phyloP scores from a whole-genome alignment of 1,140 invertebrate species.

The Aphaenogaster rudis region DNA sequence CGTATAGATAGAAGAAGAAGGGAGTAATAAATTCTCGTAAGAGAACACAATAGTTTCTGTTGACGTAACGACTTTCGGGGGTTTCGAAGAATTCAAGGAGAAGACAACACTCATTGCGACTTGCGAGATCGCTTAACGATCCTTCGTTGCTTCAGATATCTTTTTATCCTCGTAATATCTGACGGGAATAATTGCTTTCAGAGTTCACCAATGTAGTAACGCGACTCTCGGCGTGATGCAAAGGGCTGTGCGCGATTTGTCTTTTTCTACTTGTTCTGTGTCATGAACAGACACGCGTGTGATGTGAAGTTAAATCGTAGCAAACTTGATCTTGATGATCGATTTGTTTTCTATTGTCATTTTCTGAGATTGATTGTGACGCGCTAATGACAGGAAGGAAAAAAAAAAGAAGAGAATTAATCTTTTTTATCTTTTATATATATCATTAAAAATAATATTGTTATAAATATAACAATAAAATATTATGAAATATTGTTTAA shows the following conservation, averaged over 20 bases:
- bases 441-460: not conserved
- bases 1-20: constrained; percentile 29
- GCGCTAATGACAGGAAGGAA: no score
- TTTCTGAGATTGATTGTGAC: not conserved
- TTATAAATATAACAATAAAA: no score
- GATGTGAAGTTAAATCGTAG: constrained; percentile 11
- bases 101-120: constrained; percentile 30
- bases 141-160: not conserved
- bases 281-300: not conserved
- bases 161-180: constrained; percentile 46
- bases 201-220: not conserved
- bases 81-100: not conserved
- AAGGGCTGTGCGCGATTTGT: not conserved
- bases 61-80: constrained; percentile 36
- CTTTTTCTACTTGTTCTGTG: not conserved
- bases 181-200: constrained; percentile 59
- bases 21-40: constrained; percentile 46
- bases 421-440: not conserved
- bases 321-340: not conserved
- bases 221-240: not conserved
- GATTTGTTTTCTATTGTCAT: not conserved
- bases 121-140: constrained; percentile 29
- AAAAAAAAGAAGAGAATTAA: no score
- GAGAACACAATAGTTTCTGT: constrained; percentile 39
- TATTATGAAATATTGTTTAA: no score